Conservation (phyloP, 2,888 invertebrate genomes). For the Cerceris rybyensis region DNA sequence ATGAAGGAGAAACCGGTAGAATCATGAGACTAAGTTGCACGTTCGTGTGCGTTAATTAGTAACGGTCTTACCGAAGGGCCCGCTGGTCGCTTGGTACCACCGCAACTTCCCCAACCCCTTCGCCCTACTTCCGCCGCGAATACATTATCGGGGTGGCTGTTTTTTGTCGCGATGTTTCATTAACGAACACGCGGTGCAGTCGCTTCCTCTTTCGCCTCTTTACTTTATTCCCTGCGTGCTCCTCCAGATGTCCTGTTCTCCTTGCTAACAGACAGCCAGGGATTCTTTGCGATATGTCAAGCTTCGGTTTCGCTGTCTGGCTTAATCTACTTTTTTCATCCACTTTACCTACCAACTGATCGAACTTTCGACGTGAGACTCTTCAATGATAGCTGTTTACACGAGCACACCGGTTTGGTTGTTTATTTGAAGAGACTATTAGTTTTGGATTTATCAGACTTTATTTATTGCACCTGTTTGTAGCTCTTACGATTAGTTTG, state of each 20-base stretch:
- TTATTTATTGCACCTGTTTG: no score
- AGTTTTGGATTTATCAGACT: no score
- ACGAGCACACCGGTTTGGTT: no score
- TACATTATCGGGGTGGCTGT: slow-evolving; percentile 74
- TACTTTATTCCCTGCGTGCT: slow-evolving; percentile 4
- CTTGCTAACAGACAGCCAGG: neutral
- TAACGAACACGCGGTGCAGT: slow-evolving; percentile 66
- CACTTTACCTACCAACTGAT: no score
- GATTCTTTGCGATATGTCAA: neutral
- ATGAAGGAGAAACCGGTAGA: slow-evolving; percentile 13
- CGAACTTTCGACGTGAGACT: no score
- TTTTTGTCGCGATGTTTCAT: slow-evolving; percentile 74
- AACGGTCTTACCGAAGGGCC: slow-evolving; percentile 70
- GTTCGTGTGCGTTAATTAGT: slow-evolving; percentile 74
- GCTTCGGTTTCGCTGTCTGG: no score
- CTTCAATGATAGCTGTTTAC: no score
- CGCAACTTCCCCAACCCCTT: slow-evolving; percentile 63
- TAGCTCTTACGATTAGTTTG: no score
- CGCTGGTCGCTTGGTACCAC: slow-evolving; percentile 61
- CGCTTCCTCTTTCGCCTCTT: slow-evolving; percentile 32
- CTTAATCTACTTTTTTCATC: no score
- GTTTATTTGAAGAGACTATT: no score
- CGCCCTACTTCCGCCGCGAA: slow-evolving; percentile 78
- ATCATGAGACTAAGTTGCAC: slow-evolving; percentile 45
- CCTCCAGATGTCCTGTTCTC: slow-evolving; percentile 27